Conservation (phyloP, 1,140 invertebrate genomes). For the Leptinotarsa lineolata region DNA sequence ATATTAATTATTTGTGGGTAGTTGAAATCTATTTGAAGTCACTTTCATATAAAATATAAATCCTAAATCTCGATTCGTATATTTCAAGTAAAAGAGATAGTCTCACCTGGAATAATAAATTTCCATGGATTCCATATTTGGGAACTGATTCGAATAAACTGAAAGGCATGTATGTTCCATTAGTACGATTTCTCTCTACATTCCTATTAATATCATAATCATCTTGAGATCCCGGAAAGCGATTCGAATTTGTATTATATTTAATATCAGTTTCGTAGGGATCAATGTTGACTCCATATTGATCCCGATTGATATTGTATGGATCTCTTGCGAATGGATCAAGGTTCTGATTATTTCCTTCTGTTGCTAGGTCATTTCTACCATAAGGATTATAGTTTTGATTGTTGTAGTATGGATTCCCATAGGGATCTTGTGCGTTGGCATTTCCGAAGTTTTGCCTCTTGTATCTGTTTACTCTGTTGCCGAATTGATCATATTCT, state of each 20-base stretch:
- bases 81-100: not conserved
- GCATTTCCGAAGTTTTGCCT: conserved; percentile 44
- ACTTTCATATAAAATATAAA: too few relatives aligned
- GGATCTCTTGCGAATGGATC: conserved; percentile 46
- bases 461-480: conserved; percentile 35
- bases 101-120: conserved; percentile 71
- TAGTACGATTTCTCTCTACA: conserved; percentile 26
- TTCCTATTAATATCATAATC: conserved; percentile 1
- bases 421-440: conserved; percentile 30
- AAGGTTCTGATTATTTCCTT: conserved; percentile 24
- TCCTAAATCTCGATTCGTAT: too few relatives aligned
- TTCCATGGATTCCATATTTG: conserved; percentile 67
- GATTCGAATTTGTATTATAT: conserved; percentile 34
- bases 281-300: conserved; percentile 53
- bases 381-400: conserved; percentile 32
- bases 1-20: too few relatives aligned
- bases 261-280: conserved; percentile 45
- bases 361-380: conserved; percentile 20
- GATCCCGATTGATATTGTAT: conserved; percentile 46
- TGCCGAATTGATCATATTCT: conserved; percentile 24
- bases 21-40: too few relatives aligned
- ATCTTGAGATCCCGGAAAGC: not conserved
- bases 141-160: conserved; percentile 72
- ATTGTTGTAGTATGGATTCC: conserved; percentile 36
- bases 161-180: conserved; percentile 60